phyloP scores from a whole-genome alignment of 2,888 invertebrate genomes.

The Panopea generosa region DNA sequence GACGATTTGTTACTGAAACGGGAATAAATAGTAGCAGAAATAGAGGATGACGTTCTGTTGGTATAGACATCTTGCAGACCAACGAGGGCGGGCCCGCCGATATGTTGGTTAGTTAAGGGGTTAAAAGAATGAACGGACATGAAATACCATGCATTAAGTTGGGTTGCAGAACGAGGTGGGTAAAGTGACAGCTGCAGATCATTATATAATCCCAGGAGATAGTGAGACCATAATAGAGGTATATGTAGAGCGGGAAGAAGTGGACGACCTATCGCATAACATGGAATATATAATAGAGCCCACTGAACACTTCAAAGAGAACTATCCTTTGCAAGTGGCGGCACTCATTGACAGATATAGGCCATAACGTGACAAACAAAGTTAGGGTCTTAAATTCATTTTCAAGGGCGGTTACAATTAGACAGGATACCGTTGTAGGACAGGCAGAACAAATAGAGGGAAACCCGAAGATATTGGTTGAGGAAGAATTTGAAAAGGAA shows the following conservation, averaged over 20 bases:
- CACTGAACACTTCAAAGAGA: slow-evolving; percentile 22
- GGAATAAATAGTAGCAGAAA: slow-evolving; percentile 35
- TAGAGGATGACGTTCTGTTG: slow-evolving; percentile 44
- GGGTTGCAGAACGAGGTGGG: slow-evolving; percentile 1
- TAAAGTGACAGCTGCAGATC: slow-evolving; percentile 32
- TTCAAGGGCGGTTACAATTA: slow-evolving; percentile 17
- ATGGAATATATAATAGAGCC: slow-evolving; percentile 44
- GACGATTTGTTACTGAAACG: neutral
- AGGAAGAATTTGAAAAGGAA: slow-evolving; percentile 3
- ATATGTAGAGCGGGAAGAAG: slow-evolving; percentile 28
- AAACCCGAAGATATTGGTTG: neutral
- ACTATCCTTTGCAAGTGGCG: slow-evolving; percentile 46
- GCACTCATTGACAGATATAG: slow-evolving; percentile 42
- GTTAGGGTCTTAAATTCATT: slow-evolving; percentile 53
- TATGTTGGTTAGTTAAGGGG: slow-evolving; percentile 14
- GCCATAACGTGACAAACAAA: slow-evolving; percentile 23
- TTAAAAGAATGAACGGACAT: slow-evolving; percentile 8
- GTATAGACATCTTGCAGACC: slow-evolving; percentile 40
- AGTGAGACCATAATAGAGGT: slow-evolving; percentile 41
- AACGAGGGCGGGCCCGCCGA: slow-evolving; percentile 31
- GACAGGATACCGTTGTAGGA: slow-evolving; percentile 41
- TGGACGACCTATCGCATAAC: slow-evolving; percentile 6
- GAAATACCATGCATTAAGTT: slow-evolving; percentile 36
- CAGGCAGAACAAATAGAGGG: slow-evolving; percentile 29
- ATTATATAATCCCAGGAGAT: slow-evolving; percentile 31